Evolutionary conservation across 2,113 vertebrate species (phyloP).

Genomic region (Leuciscus idus): DNA sequence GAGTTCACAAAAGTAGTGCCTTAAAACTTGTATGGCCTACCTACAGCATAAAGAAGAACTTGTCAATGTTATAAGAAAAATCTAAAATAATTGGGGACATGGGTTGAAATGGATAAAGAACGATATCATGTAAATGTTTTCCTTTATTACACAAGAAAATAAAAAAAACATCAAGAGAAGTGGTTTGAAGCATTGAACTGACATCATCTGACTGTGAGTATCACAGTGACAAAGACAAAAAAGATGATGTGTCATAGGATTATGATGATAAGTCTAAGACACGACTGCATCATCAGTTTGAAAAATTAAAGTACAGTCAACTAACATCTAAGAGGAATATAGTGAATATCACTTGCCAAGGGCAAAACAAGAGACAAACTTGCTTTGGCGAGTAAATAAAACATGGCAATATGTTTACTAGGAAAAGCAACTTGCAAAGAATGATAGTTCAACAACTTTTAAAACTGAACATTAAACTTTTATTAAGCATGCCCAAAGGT

Average conservation of each 20-base stretch:
- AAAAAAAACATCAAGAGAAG: not conserved
- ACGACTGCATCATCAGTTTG: not conserved
- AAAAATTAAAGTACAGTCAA: not conserved
- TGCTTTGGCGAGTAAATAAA: no score
- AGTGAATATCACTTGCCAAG: not conserved
- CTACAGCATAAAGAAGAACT: not conserved
- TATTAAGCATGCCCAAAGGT: not conserved
- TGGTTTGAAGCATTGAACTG: not conserved
- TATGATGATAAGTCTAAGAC: not conserved
- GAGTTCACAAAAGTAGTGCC: not conserved
- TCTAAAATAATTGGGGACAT: not conserved
- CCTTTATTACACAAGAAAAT: not conserved
- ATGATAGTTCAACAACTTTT: not conserved
- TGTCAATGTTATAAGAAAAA: not conserved
- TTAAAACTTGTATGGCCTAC: not conserved
- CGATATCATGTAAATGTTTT: not conserved
- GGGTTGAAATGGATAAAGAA: not conserved
- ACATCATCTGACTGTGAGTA: not conserved
- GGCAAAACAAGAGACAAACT: no score
- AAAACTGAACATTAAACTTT: not conserved
- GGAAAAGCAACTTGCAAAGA: not conserved
- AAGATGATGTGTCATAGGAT: not conserved
- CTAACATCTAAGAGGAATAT: not conserved
- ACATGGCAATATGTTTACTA: not conserved
- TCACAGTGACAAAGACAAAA: not conserved